Conservation (phyloP, 2,797 vertebrate species). For the Spondyliosoma cantharus region DNA sequence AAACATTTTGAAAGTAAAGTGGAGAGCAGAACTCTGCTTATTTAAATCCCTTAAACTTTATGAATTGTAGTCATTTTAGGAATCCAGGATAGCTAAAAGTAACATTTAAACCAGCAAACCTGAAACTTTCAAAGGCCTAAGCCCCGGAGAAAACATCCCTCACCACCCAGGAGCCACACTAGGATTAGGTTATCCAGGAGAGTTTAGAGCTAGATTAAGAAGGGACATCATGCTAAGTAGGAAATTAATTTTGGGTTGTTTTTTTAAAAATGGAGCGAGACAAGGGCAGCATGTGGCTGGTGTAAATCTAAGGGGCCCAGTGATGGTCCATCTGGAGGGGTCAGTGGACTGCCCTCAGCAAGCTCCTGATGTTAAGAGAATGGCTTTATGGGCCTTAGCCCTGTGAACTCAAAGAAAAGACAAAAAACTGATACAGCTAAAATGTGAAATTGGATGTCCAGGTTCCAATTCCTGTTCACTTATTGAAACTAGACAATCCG, state of each 20-base stretch:
- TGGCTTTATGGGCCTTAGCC: slow-evolving; percentile 23
- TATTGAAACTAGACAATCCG: too few species aligned
- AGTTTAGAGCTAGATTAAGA: slow-evolving; percentile 40
- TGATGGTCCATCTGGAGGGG: slow-evolving; percentile 16
- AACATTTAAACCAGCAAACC: slow-evolving; percentile 40
- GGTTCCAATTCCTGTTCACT: too few species aligned
- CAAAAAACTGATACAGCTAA: too few species aligned
- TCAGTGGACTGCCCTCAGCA: slow-evolving; percentile 36
- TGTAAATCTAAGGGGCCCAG: slow-evolving; percentile 52
- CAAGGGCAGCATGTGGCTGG: slow-evolving; percentile 38
- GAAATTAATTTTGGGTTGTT: slow-evolving; percentile 57
- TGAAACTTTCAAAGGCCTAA: slow-evolving; percentile 36
- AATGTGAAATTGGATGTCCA: too few species aligned
- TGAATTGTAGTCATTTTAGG: slow-evolving; percentile 26
- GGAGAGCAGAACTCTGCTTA: slow-evolving; percentile 18
- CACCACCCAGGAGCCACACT: not conserved
- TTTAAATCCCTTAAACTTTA: slow-evolving; percentile 41
- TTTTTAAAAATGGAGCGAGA: slow-evolving; percentile 9
- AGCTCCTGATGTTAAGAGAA: slow-evolving; percentile 29
- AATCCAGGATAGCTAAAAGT: slow-evolving; percentile 30
- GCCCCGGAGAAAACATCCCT: slow-evolving; percentile 10
- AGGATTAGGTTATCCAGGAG: slow-evolving; percentile 18
- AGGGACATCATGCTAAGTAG: slow-evolving; percentile 56
- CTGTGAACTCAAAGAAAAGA: not conserved
- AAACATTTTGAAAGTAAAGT: slow-evolving; percentile 64